Percentiles rank a stretch among this genome's conserved stretches.
phyloP scores from a whole-genome alignment of 2,888 invertebrate species.

The Lingula anatina region DNA sequence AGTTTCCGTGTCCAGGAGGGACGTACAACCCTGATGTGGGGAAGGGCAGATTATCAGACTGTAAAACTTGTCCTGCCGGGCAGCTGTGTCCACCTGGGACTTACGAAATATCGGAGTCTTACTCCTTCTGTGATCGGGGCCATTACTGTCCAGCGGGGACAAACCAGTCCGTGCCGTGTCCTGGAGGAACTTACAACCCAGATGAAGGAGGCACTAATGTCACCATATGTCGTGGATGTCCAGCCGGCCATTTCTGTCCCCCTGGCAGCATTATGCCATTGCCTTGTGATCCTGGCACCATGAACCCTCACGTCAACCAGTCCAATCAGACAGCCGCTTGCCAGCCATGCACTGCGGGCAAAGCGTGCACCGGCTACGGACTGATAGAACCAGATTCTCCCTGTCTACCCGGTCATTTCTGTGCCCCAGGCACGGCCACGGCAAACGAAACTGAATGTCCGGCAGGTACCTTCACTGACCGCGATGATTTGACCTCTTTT shows the following conservation, averaged over 20 bases:
- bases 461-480: slow-evolving; percentile 40
- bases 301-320: slow-evolving; percentile 26
- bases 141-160: slow-evolving; percentile 26
- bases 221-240: slow-evolving; percentile 28
- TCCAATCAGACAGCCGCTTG: slow-evolving; percentile 19
- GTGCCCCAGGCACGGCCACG: slow-evolving; percentile 37
- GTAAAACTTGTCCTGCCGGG: slow-evolving; percentile 37
- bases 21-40: no score
- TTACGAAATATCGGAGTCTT: slow-evolving; percentile 26
- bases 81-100: slow-evolving; percentile 37
- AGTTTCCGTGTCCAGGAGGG: slow-evolving; percentile 32
- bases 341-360: slow-evolving; percentile 31
- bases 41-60: slow-evolving; percentile 22
- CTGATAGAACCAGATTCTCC: slow-evolving; percentile 34
- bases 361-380: slow-evolving; percentile 36
- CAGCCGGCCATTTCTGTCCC: slow-evolving; percentile 40
- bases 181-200: slow-evolving; percentile 39
- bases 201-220: slow-evolving; percentile 20
- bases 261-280: slow-evolving; percentile 29
- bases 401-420: slow-evolving; percentile 44
- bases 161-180: slow-evolving; percentile 27
- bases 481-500: slow-evolving; percentile 34
- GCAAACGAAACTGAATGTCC: slow-evolving; percentile 43
- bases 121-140: slow-evolving; percentile 35
- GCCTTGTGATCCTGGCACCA: slow-evolving; percentile 36